Evolutionary conservation across 2,113 vertebrate species (phyloP).

Genomic region (Syrrhaptes paradoxus): DNA sequence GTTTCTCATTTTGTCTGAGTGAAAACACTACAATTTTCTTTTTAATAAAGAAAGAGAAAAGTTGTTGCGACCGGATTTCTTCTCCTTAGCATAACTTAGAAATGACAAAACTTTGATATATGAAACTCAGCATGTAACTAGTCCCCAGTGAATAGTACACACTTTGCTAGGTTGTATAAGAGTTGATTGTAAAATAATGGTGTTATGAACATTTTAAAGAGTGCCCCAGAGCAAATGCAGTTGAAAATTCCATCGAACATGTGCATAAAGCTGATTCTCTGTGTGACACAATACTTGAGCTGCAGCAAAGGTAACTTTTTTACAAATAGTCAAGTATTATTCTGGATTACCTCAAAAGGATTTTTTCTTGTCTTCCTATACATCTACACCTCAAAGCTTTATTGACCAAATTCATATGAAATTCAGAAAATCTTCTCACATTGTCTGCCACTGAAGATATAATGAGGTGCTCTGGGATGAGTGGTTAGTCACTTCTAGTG

Average conservation of each 20-base stretch:
- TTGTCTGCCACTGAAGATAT: neutral
- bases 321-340: neutral
- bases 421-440: neutral
- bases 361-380: neutral
- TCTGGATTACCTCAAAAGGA: neutral
- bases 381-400: neutral
- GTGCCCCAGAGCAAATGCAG: neutral
- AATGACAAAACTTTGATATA: neutral
- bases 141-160: neutral
- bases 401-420: neutral
- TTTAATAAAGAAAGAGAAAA: neutral
- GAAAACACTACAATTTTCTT: neutral
- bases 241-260: neutral
- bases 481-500: neutral
- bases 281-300: neutral
- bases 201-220: neutral
- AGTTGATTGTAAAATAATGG: slow-evolving; percentile 30
- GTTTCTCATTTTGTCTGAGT: neutral
- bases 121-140: slow-evolving; percentile 10
- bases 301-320: neutral
- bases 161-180: neutral
- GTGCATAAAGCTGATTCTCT: neutral
- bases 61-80: neutral
- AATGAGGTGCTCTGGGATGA: neutral
- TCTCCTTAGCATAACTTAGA: neutral